Conservation (phyloP, 1,140 invertebrate genomes). For the Magallana gigas region DNA sequence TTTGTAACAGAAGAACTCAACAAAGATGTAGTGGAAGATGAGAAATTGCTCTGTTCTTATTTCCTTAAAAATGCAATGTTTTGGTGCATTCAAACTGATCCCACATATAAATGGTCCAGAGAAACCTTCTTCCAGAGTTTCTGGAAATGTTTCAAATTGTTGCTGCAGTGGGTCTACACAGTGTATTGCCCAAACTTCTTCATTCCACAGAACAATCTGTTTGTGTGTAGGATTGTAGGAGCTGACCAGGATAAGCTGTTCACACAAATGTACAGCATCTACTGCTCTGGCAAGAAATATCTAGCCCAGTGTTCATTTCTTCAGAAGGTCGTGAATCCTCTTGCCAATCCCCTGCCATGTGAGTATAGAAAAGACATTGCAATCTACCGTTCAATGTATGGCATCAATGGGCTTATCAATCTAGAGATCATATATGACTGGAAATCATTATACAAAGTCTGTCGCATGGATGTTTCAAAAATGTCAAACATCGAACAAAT, state of each 20-base stretch:
- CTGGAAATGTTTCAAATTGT: constrained; percentile 40
- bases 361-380: neutral
- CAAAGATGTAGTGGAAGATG: neutral
- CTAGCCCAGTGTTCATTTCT: neutral
- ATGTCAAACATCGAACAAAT: neutral
- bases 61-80: constrained; percentile 48
- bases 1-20: constrained; percentile 28
- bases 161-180: constrained; percentile 33
- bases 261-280: neutral
- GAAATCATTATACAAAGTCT: neutral
- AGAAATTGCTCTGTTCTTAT: constrained; percentile 44
- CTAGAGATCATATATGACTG: neutral
- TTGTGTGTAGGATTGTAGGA: constrained; percentile 38
- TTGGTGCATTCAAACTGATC: constrained; percentile 24
- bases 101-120: neutral
- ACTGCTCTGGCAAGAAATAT: neutral
- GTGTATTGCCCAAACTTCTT: constrained; percentile 42
- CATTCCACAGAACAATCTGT: constrained; percentile 50
- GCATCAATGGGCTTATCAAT: neutral
- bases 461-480: neutral
- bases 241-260: neutral
- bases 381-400: neutral
- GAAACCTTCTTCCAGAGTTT: constrained; percentile 30
- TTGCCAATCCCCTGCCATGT: neutral
- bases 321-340: neutral